These are phyloP conservation scores for Oxystoma pomonae DNA, from an alignment of 2,888 invertebrate species.

Conservation along the genomic window DNA sequence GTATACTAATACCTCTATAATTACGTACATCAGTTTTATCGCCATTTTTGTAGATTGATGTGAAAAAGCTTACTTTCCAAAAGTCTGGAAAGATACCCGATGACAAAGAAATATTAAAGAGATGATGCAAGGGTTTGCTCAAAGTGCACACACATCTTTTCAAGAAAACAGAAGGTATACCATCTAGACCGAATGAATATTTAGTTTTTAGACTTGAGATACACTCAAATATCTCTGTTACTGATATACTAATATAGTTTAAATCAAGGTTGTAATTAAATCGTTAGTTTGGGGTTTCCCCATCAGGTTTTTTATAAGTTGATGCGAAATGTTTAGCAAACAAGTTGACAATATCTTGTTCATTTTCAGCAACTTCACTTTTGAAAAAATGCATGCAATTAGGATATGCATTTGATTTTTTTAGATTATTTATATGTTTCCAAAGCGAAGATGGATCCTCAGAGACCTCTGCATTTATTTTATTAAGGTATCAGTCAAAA, in stretches of 20 bases:
- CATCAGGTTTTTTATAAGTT: neutral
- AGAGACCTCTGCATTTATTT: neutral
- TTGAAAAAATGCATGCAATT: neutral
- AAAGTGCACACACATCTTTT: constrained; percentile 3
- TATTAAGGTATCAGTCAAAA: neutral
- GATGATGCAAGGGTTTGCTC: neutral
- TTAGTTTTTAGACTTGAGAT: neutral
- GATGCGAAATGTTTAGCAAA: constrained; percentile 1
- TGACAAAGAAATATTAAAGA: constrained; percentile 1
- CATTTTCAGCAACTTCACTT: neutral
- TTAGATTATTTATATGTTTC: neutral
- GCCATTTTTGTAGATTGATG: neutral
- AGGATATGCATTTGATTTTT: neutral
- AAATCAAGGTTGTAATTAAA: neutral
- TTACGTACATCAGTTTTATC: neutral
- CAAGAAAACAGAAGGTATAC: neutral
- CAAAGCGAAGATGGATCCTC: neutral
- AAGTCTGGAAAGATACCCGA: neutral
- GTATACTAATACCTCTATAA: neutral
- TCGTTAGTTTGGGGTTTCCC: neutral
- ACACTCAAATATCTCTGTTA: neutral
- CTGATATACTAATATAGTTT: neutral
- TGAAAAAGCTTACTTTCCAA: constrained; percentile 1
- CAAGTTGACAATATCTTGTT: neutral
- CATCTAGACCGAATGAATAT: neutral